These are phyloP conservation scores for Thamnophis sirtalis DNA, from an alignment of 2,113 vertebrate genomes.

Conservation along the genomic window DNA sequence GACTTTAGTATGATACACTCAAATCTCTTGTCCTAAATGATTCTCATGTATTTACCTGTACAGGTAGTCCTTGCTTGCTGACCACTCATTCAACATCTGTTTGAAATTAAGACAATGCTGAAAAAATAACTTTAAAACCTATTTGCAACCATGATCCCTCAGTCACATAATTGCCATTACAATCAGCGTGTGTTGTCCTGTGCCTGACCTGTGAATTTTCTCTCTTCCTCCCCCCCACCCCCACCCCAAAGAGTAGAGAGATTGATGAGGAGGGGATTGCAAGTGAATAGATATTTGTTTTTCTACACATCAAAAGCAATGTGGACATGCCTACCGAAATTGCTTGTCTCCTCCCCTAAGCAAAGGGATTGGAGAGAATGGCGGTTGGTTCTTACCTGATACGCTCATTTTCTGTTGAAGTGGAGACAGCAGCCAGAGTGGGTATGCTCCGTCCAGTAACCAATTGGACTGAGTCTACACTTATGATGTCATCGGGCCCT, in stretches of 20 bases:
- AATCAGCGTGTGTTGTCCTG: background rate
- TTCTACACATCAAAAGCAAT: background rate
- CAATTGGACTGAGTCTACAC: no score
- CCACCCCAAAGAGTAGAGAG: background rate
- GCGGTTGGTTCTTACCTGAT: no score
- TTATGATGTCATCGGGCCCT: no score
- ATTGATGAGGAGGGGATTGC: background rate
- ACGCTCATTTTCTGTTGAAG: no score
- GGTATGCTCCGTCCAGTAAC: no score
- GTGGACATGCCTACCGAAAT: background rate
- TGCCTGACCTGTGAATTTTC: background rate
- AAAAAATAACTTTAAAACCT: background rate
- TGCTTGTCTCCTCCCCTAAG: background rate
- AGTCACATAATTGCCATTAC: background rate
- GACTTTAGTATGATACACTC: background rate
- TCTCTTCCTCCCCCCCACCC: background rate
- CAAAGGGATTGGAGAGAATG: background rate
- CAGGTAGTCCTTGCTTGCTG: background rate
- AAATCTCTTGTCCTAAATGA: background rate
- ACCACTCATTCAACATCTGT: background rate
- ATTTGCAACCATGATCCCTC: background rate
- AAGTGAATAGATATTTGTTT: background rate
- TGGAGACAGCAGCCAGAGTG: no score
- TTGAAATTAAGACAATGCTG: background rate
- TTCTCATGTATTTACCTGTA: background rate